Evolutionary conservation across 2,888 invertebrate species (phyloP).

Genomic region (Stenodera caucasica): DNA sequence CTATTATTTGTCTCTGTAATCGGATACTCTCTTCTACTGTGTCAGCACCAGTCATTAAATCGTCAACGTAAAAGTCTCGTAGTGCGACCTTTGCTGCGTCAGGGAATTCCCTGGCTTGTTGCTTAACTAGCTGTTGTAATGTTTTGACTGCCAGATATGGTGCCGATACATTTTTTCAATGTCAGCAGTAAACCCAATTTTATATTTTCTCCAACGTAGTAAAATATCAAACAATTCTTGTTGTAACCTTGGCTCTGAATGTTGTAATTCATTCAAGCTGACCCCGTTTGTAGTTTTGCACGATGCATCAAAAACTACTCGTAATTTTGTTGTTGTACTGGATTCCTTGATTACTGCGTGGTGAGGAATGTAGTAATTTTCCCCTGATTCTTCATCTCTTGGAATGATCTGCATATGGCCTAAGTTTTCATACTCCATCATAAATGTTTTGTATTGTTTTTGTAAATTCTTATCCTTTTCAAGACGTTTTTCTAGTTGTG

Average conservation of each 20-base stretch:
- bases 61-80: conserved; percentile 36
- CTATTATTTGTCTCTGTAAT: conserved; percentile 14
- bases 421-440: conserved; percentile 24
- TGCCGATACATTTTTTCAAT: conserved; percentile 37
- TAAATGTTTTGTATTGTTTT: conserved; percentile 22
- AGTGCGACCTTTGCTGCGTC: conserved; percentile 22
- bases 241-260: conserved; percentile 28
- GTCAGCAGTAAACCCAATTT: conserved; percentile 33
- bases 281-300: conserved; percentile 20
- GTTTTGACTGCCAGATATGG: conserved; percentile 29
- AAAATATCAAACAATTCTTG: conserved; percentile 33
- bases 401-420: conserved; percentile 24
- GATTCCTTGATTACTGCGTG: conserved; percentile 24
- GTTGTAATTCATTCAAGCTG: conserved; percentile 24
- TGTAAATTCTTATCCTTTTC: conserved; percentile 9
- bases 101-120: conserved; percentile 23
- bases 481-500: conserved; percentile 21
- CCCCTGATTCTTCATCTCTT: not conserved
- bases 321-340: conserved; percentile 20
- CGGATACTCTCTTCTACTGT: conserved; percentile 13
- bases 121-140: conserved; percentile 28
- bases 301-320: conserved; percentile 32
- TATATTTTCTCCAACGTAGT: conserved; percentile 33
- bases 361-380: conserved; percentile 30
- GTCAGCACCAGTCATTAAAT: conserved; percentile 22